Conservation (phyloP, 2,113 vertebrate genomes). For the Peucedramus taeniatus region DNA sequence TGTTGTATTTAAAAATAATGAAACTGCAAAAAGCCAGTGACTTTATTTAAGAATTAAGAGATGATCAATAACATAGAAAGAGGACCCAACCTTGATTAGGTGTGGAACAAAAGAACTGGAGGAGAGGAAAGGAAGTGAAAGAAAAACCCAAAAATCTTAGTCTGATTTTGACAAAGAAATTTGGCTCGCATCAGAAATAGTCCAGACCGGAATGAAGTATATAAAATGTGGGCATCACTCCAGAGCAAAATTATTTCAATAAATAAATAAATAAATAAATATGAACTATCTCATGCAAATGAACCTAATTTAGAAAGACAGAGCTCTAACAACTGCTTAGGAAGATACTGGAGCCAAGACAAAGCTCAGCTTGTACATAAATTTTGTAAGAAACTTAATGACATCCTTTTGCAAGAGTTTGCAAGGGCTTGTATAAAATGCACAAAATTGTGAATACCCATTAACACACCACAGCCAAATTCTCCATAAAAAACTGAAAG, state of each 20-base stretch:
- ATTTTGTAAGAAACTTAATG: background rate
- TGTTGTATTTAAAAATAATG: background rate
- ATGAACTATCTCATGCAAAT: background rate
- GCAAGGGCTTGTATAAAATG: background rate
- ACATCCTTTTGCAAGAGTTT: background rate
- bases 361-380: background rate
- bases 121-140: background rate
- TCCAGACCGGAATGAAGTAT: background rate
- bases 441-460: background rate
- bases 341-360: background rate
- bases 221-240: background rate
- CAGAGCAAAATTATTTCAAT: background rate
- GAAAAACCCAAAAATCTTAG: background rate
- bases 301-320: background rate
- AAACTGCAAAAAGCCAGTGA: background rate
- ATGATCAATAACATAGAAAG: background rate
- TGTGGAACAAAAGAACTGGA: background rate
- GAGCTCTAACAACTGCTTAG: background rate
- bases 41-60: background rate
- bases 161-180: background rate
- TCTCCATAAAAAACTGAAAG: background rate
- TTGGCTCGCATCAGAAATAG: background rate
- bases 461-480: background rate
- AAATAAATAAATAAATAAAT: background rate
- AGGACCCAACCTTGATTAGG: background rate